Percentiles rank a stretch among this genome's conserved stretches.
Conservation (phyloP, 2,888 invertebrate species). For the Xestia rhomboidea region DNA sequence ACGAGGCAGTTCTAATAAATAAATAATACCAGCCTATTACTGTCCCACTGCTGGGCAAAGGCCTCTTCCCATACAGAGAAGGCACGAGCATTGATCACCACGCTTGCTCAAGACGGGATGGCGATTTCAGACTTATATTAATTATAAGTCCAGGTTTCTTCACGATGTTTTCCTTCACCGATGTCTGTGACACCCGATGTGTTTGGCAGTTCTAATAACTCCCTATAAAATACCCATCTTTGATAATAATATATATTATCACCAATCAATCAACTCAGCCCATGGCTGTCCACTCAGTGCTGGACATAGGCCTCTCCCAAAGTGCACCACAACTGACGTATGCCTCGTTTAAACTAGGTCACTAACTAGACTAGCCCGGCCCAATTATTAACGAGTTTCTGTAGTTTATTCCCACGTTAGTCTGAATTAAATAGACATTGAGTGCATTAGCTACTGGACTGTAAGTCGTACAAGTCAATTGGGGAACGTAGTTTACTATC, state of each 20-base stretch:
- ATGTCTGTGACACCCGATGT: no score
- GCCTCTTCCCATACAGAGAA: no score
- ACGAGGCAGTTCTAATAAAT: not conserved
- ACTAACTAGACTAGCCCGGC: conserved; percentile 14
- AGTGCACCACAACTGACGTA: not conserved
- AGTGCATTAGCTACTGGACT: conserved; percentile 55
- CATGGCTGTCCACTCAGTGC: not conserved
- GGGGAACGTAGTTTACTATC: conserved; percentile 45
- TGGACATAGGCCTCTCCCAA: not conserved
- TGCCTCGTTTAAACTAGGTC: conserved; percentile 28
- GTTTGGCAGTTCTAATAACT: no score
- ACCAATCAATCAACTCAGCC: not conserved
- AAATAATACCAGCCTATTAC: no score
- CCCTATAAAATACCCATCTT: no score
- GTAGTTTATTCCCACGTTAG: conserved; percentile 61
- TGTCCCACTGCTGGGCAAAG: no score
- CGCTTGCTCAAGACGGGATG: no score
- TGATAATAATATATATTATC: no score
- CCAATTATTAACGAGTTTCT: conserved; percentile 60
- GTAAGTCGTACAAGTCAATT: conserved; percentile 59
- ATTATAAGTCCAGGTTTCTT: no score
- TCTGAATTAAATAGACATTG: conserved; percentile 60
- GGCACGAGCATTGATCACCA: no score
- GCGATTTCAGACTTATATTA: no score
- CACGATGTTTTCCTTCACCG: no score